These are phyloP conservation scores for Catamblyrhynchus diadema DNA, from an alignment of 2,797 vertebrate genomes.

Conservation along the genomic window DNA sequence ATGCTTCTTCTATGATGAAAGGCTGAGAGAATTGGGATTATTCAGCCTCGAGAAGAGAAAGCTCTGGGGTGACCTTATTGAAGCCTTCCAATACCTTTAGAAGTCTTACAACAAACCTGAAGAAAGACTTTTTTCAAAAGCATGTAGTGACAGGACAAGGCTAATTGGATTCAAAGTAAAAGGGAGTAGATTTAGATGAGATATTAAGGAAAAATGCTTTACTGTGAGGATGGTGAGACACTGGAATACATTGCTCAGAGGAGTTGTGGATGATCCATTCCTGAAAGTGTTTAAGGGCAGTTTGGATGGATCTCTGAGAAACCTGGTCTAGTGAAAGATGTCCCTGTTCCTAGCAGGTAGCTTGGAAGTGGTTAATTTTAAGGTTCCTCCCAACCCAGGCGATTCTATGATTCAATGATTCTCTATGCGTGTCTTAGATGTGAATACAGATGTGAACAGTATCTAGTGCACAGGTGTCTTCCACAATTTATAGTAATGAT, in stretches of 20 bases:
- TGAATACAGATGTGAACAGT: background rate
- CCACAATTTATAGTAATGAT: background rate
- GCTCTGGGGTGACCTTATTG: background rate
- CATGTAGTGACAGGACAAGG: background rate
- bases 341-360: background rate
- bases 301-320: background rate
- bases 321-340: background rate
- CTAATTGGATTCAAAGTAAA: background rate
- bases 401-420: background rate
- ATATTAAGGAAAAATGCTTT: background rate
- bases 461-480: background rate
- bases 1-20: background rate
- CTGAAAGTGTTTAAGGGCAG: background rate
- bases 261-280: background rate
- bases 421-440: too few relatives aligned
- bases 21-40: background rate
- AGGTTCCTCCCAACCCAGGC: background rate
- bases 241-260: background rate
- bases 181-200: background rate
- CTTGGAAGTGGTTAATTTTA: background rate
- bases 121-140: background rate
- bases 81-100: background rate
- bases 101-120: background rate
- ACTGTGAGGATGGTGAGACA: background rate
- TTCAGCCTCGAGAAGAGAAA: background rate